A percentile compares a stretch with the other conserved stretches of the same genome.
Evolutionary conservation across 2,113 vertebrate species (phyloP).

Genomic region (Chaetura pelagica): DNA sequence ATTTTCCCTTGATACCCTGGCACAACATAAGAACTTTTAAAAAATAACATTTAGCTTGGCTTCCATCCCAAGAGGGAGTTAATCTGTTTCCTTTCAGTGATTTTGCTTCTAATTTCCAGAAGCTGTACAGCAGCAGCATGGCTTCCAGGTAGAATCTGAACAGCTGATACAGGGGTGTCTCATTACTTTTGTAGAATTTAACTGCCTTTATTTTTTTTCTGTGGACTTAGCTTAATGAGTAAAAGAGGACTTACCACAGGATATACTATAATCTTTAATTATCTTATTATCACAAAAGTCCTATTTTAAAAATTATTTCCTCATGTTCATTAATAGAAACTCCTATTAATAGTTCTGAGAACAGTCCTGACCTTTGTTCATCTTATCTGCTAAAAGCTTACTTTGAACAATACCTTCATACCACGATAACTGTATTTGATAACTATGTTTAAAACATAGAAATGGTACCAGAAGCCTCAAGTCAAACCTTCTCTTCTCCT

Average conservation of each 20-base stretch:
- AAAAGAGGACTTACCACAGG: neutral
- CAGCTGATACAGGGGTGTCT: neutral
- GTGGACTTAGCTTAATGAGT: neutral
- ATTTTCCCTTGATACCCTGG: neutral
- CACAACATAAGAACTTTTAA: neutral
- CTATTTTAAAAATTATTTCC: neutral
- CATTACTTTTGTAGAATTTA: neutral
- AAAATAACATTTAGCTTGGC: neutral
- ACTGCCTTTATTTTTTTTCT: neutral
- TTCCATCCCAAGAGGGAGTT: neutral
- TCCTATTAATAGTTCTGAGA: neutral
- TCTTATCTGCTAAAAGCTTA: neutral
- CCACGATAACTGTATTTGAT: neutral
- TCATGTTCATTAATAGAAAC: neutral
- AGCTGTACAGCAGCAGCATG: neutral
- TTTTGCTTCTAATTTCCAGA: neutral
- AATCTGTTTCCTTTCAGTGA: slow-evolving; percentile 1
- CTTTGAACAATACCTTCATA: neutral
- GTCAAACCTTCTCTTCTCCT: neutral
- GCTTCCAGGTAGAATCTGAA: neutral
- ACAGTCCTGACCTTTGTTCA: neutral
- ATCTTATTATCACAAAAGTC: neutral
- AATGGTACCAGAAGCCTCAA: neutral
- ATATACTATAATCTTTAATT: neutral
- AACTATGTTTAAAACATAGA: neutral